Conservation (phyloP, 2,888 invertebrate genomes). For the Stenotaenia linearis region DNA sequence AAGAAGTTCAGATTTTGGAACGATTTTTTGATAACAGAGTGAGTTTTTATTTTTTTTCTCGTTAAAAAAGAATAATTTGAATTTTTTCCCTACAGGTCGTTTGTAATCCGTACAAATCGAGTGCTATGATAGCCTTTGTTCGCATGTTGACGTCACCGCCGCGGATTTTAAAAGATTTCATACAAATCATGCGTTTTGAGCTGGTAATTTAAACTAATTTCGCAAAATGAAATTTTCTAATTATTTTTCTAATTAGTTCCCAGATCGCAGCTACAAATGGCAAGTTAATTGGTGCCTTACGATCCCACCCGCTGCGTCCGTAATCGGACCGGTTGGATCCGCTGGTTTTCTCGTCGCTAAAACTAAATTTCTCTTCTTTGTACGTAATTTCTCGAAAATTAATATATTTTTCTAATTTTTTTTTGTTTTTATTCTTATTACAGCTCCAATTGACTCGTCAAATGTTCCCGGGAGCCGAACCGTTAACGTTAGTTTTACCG, state of each 20-base stretch:
- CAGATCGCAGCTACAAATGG: conserved; percentile 66
- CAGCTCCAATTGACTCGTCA: conserved; percentile 70
- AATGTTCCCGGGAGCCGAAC: conserved; percentile 54
- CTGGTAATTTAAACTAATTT: conserved; percentile 45
- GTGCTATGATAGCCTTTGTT: conserved; percentile 78
- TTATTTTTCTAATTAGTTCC: conserved; percentile 41
- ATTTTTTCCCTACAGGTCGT: conserved; percentile 59
- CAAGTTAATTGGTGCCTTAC: conserved; percentile 85
- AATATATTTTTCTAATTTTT: conserved; percentile 33
- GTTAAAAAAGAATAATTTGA: background rate
- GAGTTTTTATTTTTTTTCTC: background rate
- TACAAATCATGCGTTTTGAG: conserved; percentile 75
- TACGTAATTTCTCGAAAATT: conserved; percentile 46
- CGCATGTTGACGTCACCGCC: conserved; percentile 76
- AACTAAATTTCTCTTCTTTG: conserved; percentile 86
- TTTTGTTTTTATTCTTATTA: no score
- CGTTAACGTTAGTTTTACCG: conserved; percentile 73
- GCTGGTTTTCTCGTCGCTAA: conserved; percentile 78
- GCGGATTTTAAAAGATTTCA: conserved; percentile 83
- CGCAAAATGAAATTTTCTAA: background rate
- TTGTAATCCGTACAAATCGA: conserved; percentile 84
- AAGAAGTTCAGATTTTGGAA: conserved; percentile 83
- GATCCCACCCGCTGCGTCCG: conserved; percentile 78
- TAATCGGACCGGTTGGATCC: conserved; percentile 83
- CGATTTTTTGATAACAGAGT: conserved; percentile 76